Conservation (phyloP, 1,140 invertebrate genomes). For the Pachyrhynchus sulphureomaculatus region DNA sequence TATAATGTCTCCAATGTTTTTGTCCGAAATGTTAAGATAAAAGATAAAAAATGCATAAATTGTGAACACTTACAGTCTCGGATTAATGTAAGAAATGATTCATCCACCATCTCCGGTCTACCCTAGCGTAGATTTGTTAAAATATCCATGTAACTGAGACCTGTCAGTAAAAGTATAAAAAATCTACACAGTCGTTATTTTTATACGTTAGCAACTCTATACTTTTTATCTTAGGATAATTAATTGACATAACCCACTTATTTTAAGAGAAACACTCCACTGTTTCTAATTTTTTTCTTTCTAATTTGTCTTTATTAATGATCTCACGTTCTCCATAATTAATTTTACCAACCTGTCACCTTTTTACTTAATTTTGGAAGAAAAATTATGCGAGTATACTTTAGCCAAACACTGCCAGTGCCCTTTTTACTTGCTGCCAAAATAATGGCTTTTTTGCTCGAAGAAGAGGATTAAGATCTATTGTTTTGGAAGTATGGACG, state of each 20-base stretch:
- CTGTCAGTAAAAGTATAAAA: too few species aligned
- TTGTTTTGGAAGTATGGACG: neutral
- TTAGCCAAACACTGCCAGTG: conserved; percentile 18
- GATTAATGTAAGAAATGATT: too few species aligned
- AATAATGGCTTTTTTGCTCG: conserved; percentile 18
- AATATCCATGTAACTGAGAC: too few species aligned
- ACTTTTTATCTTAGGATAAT: neutral
- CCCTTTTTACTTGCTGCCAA: conserved; percentile 3
- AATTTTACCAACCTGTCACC: conserved; percentile 22
- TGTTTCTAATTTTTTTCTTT: conserved; percentile 15
- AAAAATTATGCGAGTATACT: conserved; percentile 23
- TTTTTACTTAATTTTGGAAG: conserved; percentile 16
- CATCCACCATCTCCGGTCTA: too few species aligned
- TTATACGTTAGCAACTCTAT: too few species aligned
- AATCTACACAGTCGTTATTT: too few species aligned
- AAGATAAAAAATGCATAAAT: too few species aligned
- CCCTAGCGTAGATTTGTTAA: too few species aligned
- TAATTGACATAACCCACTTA: conserved; percentile 10
- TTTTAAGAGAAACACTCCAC: conserved; percentile 10
- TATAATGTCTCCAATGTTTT: too few species aligned
- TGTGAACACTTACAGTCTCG: too few species aligned
- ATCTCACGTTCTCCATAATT: conserved; percentile 20
- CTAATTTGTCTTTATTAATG: conserved; percentile 27
- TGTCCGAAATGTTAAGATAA: too few species aligned
- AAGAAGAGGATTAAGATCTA: neutral